Percentiles rank a stretch among this genome's conserved stretches.
phyloP scores from a whole-genome alignment of 2,113 vertebrate genomes.

The Sciurus niger region DNA sequence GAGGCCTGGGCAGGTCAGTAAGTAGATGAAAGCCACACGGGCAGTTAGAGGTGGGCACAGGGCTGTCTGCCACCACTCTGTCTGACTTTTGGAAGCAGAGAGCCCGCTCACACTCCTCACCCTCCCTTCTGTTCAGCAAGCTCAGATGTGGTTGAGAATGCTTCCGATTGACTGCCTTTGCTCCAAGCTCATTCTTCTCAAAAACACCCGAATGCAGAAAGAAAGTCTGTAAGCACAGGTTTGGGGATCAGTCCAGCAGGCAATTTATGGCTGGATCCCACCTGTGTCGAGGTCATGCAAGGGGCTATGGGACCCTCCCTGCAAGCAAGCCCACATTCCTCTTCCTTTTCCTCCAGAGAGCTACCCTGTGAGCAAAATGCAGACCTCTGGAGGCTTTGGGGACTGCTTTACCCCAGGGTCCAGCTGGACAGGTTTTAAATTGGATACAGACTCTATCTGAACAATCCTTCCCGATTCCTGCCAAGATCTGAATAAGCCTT shows the following conservation, averaged over 20 bases:
- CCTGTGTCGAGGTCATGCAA: neutral
- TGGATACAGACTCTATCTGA: conserved; percentile 46
- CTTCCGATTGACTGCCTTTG: conserved; percentile 51
- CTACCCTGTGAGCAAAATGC: neutral
- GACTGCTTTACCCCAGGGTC: neutral
- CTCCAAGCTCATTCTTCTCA: conserved; percentile 19
- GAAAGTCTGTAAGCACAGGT: neutral
- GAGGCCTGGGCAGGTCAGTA: neutral
- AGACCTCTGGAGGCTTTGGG: neutral
- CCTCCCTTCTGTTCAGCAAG: conserved; percentile 17
- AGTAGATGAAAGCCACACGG: neutral
- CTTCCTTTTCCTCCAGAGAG: conserved; percentile 39
- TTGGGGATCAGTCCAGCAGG: neutral
- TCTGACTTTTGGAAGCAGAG: conserved; percentile 59
- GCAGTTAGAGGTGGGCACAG: neutral
- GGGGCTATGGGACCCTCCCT: neutral
- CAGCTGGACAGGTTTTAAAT: conserved; percentile 33
- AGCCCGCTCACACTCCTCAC: neutral
- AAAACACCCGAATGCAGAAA: conserved; percentile 7
- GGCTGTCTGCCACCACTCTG: neutral
- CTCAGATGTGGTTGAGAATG: conserved; percentile 44
- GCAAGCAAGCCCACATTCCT: neutral
- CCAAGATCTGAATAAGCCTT: conserved; percentile 38
- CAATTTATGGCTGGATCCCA: neutral
- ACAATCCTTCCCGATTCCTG: conserved; percentile 48